Percentiles rank a stretch among this genome's conserved stretches.
Evolutionary conservation across 1,140 invertebrate species (phyloP).

Genomic region (Mycetomoellerius zeteki): DNA sequence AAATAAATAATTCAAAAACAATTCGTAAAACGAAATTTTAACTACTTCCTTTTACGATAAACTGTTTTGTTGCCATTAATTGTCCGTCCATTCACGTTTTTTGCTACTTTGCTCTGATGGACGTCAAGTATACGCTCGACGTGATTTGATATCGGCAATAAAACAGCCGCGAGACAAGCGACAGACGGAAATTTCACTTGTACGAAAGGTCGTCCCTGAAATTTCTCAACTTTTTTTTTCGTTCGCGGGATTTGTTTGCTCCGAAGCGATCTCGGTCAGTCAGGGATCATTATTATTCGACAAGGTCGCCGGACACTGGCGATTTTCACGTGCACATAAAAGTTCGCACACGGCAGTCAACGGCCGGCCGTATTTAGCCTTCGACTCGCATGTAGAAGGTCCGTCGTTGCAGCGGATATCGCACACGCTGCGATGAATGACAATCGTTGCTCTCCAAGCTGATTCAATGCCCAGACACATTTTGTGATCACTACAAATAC

Average conservation of each 20-base stretch:
- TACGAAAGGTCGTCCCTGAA: constrained; percentile 18
- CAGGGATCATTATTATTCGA: constrained; percentile 52
- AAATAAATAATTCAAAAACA: not conserved
- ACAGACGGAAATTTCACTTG: constrained; percentile 34
- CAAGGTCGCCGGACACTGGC: constrained; percentile 30
- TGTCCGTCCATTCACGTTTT: not conserved
- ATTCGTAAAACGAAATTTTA: not conserved
- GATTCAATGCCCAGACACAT: constrained; percentile 41
- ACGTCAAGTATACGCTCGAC: not conserved
- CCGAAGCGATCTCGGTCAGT: constrained; percentile 17
- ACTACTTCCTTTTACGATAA: not conserved
- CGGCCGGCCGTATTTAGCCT: constrained; percentile 77
- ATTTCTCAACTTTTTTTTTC: not conserved
- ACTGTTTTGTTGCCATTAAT: not conserved
- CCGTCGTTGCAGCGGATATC: constrained; percentile 74
- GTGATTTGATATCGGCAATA: constrained; percentile 13
- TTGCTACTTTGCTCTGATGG: not conserved
- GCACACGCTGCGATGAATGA: constrained; percentile 69
- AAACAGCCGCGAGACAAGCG: constrained; percentile 17
- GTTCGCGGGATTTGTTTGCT: not conserved
- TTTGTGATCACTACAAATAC: not conserved
- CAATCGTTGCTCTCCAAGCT: constrained; percentile 60
- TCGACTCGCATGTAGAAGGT: constrained; percentile 71
- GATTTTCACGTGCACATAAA: constrained; percentile 62
- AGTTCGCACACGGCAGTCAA: constrained; percentile 75